These are phyloP conservation scores for Urocolius indicus DNA, from an alignment of 2,113 vertebrate genomes.

Conservation along the genomic window DNA sequence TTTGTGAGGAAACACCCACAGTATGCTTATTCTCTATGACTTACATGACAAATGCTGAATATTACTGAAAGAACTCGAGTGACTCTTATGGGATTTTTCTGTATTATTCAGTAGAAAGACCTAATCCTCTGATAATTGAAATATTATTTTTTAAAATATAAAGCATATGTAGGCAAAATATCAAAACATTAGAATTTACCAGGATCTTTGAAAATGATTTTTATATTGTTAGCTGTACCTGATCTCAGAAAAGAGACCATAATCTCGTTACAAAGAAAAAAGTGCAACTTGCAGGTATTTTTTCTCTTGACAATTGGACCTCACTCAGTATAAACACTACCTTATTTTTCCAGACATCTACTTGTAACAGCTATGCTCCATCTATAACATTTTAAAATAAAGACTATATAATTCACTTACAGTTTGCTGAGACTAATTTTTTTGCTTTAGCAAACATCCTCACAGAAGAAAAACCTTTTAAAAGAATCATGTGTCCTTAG, in stretches of 20 bases:
- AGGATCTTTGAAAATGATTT: background rate
- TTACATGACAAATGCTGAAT: background rate
- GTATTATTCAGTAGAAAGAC: background rate
- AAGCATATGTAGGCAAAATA: background rate
- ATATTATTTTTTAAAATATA: background rate
- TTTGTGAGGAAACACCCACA: background rate
- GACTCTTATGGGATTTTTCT: background rate
- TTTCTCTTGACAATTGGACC: conserved; percentile 1
- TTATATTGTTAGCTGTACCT: background rate
- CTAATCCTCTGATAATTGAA: background rate
- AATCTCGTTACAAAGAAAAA: conserved; percentile 16
- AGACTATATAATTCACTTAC: background rate
- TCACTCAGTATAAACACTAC: conserved; percentile 28
- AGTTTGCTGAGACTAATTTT: background rate
- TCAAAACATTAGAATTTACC: background rate
- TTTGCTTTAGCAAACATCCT: background rate
- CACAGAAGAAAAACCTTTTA: background rate
- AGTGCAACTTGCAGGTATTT: background rate
- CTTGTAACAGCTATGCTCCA: background rate
- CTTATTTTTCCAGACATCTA: background rate
- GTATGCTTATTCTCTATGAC: background rate
- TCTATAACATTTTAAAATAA: conserved; percentile 28
- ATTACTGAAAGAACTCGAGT: background rate
- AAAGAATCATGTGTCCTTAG: background rate
- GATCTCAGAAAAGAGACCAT: conserved; percentile 32